Evolutionary conservation across 2,113 vertebrate genomes (phyloP).

Genomic region (mouse (Mus musculus)): DNA sequence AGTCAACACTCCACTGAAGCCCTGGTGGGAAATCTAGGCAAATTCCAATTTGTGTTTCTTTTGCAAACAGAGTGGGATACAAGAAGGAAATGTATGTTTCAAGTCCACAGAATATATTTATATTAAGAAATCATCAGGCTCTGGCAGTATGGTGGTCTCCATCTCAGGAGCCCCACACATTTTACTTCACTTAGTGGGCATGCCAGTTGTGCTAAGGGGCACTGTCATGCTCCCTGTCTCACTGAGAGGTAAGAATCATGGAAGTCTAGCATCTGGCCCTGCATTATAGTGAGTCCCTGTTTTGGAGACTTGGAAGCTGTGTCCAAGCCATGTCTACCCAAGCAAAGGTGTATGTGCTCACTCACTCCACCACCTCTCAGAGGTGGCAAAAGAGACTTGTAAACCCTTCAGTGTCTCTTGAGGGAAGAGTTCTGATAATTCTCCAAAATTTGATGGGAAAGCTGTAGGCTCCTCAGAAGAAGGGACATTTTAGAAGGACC

Average conservation of each 20-base stretch:
- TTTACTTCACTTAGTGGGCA: neutral
- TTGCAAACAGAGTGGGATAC: neutral
- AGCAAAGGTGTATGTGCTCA: fast-evolving
- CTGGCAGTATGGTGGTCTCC: neutral
- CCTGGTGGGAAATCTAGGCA: fast-evolving
- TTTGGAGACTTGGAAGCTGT: neutral
- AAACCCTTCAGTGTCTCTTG: fast-evolving
- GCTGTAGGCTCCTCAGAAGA: neutral
- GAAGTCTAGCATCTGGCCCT: neutral
- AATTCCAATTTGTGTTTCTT: neutral
- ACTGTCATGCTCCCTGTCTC: neutral
- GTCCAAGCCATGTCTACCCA: neutral
- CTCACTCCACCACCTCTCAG: neutral
- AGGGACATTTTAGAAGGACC: neutral
- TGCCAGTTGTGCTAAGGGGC: fast-evolving
- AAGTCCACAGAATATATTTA: neutral
- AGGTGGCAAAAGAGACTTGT: neutral
- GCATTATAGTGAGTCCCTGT: fast-evolving
- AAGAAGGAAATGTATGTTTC: neutral
- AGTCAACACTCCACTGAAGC: neutral
- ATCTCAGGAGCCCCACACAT: neutral
- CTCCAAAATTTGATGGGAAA: neutral
- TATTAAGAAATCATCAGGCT: neutral
- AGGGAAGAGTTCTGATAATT: neutral
- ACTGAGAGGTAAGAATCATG: neutral